phyloP scores from a whole-genome alignment of 2,113 vertebrate genomes.

The Corynorhinus townsendii region DNA sequence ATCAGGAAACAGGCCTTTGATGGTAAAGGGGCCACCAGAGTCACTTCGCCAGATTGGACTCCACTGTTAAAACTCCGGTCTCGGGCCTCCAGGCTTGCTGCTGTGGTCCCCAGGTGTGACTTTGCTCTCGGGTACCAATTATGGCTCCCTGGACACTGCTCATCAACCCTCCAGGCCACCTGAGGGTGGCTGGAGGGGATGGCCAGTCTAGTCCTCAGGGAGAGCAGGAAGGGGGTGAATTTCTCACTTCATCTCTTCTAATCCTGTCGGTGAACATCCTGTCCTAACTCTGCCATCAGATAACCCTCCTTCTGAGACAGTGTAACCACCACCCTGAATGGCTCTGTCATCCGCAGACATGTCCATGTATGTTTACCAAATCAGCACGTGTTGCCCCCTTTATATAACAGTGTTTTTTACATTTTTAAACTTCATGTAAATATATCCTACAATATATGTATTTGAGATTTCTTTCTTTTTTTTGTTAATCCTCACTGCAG shows the following conservation, averaged over 20 bases:
- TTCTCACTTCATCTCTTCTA: not conserved
- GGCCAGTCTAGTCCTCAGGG: not conserved
- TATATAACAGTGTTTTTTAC: not conserved
- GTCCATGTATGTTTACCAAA: accelerated
- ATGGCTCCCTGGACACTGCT: not conserved
- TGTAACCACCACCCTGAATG: not conserved
- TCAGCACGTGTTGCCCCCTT: not conserved
- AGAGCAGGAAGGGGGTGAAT: not conserved
- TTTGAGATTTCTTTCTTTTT: too few relatives aligned
- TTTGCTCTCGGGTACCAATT: not conserved
- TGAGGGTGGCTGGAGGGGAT: not conserved
- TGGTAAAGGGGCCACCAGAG: not conserved
- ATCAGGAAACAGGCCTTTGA: not conserved
- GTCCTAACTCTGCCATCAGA: not conserved
- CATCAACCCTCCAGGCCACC: not conserved
- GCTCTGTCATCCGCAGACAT: not conserved
- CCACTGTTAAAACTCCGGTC: not conserved
- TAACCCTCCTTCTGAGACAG: not conserved
- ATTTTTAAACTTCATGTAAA: not conserved
- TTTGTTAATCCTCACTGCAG: too few relatives aligned
- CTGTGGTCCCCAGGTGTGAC: not conserved
- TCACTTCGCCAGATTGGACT: not conserved
- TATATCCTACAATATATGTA: not conserved
- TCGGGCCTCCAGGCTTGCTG: not conserved
- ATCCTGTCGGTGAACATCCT: not conserved